phyloP scores from a whole-genome alignment of 2,797 vertebrate species.

The Anniella stebbinsi region DNA sequence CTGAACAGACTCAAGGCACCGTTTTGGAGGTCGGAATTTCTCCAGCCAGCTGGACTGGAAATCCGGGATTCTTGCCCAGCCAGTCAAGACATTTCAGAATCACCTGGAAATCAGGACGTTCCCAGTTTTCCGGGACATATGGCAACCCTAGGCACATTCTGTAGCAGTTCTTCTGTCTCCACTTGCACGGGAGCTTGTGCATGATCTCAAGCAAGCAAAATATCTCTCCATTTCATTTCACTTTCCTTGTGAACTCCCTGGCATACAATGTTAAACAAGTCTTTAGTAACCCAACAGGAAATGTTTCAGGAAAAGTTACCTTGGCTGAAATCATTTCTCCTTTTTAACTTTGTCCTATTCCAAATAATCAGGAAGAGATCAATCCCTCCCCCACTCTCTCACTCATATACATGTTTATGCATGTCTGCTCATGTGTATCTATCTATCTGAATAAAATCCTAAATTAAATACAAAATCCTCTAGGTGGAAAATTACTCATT shows the following conservation, averaged over 20 bases:
- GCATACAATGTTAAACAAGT: background rate
- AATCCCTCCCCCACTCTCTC: background rate
- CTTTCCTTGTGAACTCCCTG: background rate
- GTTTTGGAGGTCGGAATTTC: no score
- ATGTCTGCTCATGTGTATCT: background rate
- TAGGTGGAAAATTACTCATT: background rate
- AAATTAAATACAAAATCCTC: background rate
- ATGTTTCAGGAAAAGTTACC: background rate
- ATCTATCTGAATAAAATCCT: background rate
- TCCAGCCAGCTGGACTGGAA: no score
- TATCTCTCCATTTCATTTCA: background rate
- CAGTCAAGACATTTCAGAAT: no score
- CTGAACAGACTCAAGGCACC: no score
- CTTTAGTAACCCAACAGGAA: background rate
- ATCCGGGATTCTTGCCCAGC: no score
- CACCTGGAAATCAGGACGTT: no score
- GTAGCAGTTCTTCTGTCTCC: background rate
- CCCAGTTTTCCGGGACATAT: no score
- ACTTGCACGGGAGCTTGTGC: background rate
- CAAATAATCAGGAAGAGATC: background rate
- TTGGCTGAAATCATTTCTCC: background rate
- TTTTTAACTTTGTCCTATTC: background rate
- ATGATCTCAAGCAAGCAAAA: background rate
- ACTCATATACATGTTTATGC: background rate
- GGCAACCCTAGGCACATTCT: background rate